These are phyloP conservation scores for Sceliomorpha sp. DNA, from an alignment of 2,888 invertebrate genomes.

Conservation along the genomic window DNA sequence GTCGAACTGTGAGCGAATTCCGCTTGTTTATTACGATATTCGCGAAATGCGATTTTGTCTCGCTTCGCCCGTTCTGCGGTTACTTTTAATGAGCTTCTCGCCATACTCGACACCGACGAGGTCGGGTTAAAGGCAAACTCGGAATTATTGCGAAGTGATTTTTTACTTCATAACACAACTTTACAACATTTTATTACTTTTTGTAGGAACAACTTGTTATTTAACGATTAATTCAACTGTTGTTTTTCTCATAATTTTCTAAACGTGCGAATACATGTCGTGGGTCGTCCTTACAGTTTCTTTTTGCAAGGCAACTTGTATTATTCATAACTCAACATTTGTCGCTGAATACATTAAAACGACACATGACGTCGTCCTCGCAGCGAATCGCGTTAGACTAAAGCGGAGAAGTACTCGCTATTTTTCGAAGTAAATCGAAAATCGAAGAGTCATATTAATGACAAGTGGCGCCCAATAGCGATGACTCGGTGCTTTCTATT, in stretches of 20 bases:
- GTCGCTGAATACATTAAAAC: not conserved
- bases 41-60: constrained; percentile 68
- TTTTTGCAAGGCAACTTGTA: too few relatives aligned
- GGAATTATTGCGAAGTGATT: not conserved
- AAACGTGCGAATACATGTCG: too few relatives aligned
- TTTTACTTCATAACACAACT: too few relatives aligned
- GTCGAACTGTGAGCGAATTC: constrained; percentile 63
- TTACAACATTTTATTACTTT: too few relatives aligned
- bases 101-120: constrained; percentile 17
- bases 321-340: not conserved
- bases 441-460: constrained; percentile 78
- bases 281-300: too few relatives aligned
- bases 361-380: not conserved
- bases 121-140: constrained; percentile 28
- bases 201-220: too few relatives aligned
- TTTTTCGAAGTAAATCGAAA: constrained; percentile 78
- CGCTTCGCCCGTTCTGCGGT: constrained; percentile 21
- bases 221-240: too few relatives aligned
- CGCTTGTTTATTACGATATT: constrained; percentile 70
- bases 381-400: too few relatives aligned
- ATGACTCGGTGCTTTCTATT: constrained; percentile 78
- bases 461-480: constrained; percentile 80
- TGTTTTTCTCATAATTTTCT: too few relatives aligned
- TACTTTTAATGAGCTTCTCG: constrained; percentile 45
- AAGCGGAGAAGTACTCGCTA: constrained; percentile 76